Conservation (phyloP, 2,797 vertebrate genomes). For the Silurus lanzhouensis region DNA sequence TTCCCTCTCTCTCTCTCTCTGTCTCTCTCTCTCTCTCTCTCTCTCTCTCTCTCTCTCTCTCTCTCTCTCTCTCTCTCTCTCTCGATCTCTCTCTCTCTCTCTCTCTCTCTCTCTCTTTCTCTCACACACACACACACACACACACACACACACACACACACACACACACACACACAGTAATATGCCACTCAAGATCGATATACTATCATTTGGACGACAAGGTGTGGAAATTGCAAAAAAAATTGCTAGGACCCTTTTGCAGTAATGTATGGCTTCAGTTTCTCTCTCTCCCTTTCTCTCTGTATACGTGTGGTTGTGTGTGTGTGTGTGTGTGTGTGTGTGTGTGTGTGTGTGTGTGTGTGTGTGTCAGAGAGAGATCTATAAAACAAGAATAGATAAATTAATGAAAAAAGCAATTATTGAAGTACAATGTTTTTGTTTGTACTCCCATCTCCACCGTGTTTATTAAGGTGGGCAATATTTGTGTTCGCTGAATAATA, state of each 20-base stretch:
- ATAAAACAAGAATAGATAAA: neutral
- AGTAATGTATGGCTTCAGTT: neutral
- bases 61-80: no score
- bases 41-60: no score
- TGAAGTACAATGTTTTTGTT: neutral
- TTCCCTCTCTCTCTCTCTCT: no score
- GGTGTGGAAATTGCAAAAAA: constrained; percentile 39
- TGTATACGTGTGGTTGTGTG: no score
- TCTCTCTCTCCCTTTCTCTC: neutral
- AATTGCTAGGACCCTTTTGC: neutral
- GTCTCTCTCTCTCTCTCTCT: no score
- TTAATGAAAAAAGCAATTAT: neutral
- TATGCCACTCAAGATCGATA: constrained; percentile 53
- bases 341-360: no score
- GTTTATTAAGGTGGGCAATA: neutral
- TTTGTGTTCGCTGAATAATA: neutral
- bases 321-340: no score
- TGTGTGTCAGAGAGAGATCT: no score
- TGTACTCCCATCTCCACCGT: neutral
- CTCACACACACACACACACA: no score
- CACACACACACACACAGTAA: constrained; percentile 11
- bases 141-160: neutral
- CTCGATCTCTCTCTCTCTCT: no score
- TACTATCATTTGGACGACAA: constrained; percentile 56
- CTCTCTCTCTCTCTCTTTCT: no score